phyloP scores from a whole-genome alignment of 2,888 invertebrate genomes.

The Orchesella flavescens region DNA sequence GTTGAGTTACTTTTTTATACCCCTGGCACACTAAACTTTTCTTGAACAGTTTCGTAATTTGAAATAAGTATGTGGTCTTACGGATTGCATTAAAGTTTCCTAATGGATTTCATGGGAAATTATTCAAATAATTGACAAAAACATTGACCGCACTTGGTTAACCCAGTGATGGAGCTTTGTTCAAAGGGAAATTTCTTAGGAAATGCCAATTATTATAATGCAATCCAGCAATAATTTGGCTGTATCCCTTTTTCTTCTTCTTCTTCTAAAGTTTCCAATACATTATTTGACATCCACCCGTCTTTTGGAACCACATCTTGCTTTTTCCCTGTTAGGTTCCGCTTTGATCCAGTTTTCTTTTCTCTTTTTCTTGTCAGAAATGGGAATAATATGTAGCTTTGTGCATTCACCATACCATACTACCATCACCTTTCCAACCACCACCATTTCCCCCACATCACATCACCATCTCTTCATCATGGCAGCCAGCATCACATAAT shows the following conservation, averaged over 20 bases:
- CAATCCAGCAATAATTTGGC: not conserved
- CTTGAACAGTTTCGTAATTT: too few species aligned
- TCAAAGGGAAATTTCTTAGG: too few species aligned
- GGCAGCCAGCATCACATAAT: not conserved
- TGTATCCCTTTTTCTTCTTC: not conserved
- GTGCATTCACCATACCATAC: not conserved
- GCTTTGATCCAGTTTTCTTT: conserved; percentile 24
- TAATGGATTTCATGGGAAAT: too few species aligned
- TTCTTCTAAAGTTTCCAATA: not conserved
- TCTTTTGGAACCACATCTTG: not conserved
- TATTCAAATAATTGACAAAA: too few species aligned
- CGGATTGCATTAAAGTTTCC: too few species aligned
- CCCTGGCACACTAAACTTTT: too few species aligned
- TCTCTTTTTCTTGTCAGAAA: not conserved
- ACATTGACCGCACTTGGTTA: too few species aligned
- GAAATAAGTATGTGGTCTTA: too few species aligned
- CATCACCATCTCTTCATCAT: not conserved
- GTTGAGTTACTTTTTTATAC: too few species aligned
- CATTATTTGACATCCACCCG: not conserved
- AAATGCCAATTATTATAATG: too few species aligned
- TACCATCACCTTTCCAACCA: not conserved
- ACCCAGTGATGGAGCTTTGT: too few species aligned
- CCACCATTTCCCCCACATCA: not conserved
- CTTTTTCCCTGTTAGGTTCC: not conserved
- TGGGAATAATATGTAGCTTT: not conserved